Conservation (phyloP, 2,888 invertebrate genomes). For the Theretra japonica region DNA sequence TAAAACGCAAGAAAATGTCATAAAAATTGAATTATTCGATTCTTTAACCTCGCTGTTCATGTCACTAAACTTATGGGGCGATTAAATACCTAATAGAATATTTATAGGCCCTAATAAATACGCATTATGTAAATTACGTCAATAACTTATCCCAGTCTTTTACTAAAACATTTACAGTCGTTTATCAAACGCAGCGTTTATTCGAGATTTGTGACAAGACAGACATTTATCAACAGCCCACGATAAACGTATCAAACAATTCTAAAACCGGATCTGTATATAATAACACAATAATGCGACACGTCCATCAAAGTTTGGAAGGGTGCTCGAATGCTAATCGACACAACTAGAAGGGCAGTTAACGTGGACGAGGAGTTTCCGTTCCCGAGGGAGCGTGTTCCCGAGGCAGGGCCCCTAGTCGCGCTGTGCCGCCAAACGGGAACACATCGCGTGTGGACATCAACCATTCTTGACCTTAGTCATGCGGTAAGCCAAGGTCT, state of each 20-base stretch:
- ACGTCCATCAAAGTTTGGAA: constrained; percentile 81
- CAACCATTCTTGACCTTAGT: constrained; percentile 27
- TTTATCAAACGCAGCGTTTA: neutral
- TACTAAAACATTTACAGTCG: neutral
- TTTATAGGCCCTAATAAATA: neutral
- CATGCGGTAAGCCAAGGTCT: constrained; percentile 23
- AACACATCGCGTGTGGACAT: constrained; percentile 25
- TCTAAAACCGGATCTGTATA: constrained; percentile 62
- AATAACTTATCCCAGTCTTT: neutral
- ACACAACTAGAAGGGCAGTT: constrained; percentile 81
- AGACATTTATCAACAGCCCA: constrained; percentile 1
- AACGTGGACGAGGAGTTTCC: constrained; percentile 77
- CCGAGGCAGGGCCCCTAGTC: constrained; percentile 47
- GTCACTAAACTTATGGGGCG: no score
- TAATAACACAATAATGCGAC: constrained; percentile 60
- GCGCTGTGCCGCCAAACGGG: constrained; percentile 37
- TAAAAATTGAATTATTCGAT: no score
- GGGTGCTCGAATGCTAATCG: constrained; percentile 76
- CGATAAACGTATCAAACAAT: constrained; percentile 38
- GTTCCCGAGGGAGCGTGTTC: constrained; percentile 74
- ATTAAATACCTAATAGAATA: no score
- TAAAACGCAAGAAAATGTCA: no score
- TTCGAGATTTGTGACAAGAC: neutral
- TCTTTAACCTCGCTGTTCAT: no score
- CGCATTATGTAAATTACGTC: neutral